Evolutionary conservation across 2,113 vertebrate species (phyloP).

Genomic region (Myotis davidii): DNA sequence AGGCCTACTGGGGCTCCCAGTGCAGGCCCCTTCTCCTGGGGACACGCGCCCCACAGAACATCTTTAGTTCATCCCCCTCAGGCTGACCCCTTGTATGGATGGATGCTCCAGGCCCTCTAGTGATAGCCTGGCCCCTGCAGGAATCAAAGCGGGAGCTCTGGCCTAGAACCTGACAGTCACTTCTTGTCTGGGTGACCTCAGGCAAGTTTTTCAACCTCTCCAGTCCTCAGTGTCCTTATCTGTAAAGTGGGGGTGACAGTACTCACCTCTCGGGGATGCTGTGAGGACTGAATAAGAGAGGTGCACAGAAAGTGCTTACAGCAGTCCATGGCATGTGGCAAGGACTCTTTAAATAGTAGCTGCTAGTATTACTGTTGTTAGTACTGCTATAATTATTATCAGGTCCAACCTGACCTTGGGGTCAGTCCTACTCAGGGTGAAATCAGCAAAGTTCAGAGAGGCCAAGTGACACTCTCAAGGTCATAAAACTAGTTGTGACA

Average conservation of each 20-base stretch:
- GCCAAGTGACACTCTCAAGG: background rate
- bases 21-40: background rate
- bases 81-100: background rate
- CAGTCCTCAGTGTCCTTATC: background rate
- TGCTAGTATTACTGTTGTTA: background rate
- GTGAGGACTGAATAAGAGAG: too few relatives aligned
- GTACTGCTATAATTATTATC: fast-evolving
- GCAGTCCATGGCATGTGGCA: background rate
- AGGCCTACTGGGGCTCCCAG: background rate
- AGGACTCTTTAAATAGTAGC: too few relatives aligned
- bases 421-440: background rate
- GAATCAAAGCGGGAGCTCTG: background rate
- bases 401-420: background rate
- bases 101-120: background rate
- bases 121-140: background rate
- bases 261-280: too few relatives aligned
- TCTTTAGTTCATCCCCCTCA: background rate
- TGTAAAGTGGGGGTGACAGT: background rate
- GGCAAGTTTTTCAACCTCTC: background rate
- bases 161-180: background rate
- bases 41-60: background rate
- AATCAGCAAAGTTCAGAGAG: background rate
- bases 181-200: background rate
- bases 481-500: background rate
- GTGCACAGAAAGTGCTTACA: background rate